A percentile compares a stretch with the other conserved stretches of the same genome.
These are phyloP conservation scores for Lytechinus pictus DNA, from an alignment of 35 echinoderm and acorn worm species.

Conservation along the genomic window DNA sequence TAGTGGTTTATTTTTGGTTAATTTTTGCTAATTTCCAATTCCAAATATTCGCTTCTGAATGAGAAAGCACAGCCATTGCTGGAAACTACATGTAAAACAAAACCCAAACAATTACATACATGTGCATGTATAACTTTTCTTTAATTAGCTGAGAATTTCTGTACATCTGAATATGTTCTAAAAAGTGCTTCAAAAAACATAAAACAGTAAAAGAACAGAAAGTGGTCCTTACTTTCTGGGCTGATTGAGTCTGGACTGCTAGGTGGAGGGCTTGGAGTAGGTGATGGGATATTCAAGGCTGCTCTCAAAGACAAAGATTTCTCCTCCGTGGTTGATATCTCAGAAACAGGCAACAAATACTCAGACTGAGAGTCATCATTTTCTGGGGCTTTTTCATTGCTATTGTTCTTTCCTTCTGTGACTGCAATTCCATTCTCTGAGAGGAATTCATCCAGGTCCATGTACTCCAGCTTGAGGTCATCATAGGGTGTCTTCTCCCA, in stretches of 20 bases:
- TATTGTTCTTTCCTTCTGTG: background rate
- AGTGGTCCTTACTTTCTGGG: background rate
- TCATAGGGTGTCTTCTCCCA: slow-evolving; percentile 89
- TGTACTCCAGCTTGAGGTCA: slow-evolving; percentile 98
- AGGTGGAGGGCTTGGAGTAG: slow-evolving; percentile 37
- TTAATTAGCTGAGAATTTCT: too few species aligned
- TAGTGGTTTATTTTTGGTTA: too few species aligned
- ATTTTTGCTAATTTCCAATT: too few species aligned
- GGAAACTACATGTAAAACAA: too few species aligned
- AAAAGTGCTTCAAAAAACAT: too few species aligned
- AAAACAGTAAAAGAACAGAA: too few species aligned
- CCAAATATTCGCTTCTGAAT: too few species aligned
- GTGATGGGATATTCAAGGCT: slow-evolving; percentile 23
- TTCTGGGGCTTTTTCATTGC: background rate
- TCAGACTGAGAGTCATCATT: background rate
- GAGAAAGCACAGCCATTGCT: too few species aligned
- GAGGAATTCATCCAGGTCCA: slow-evolving; percentile 96
- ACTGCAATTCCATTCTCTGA: slow-evolving; percentile 83
- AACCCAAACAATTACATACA: too few species aligned
- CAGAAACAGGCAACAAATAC: background rate
- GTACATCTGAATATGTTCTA: too few species aligned
- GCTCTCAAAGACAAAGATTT: background rate
- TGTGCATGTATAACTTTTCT: too few species aligned
- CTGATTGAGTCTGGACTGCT: background rate
- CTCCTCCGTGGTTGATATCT: background rate